Base-by-base conservation (phyloP, 1,140 invertebrate genomes). In the Drosophila kurseongensis region DNA sequence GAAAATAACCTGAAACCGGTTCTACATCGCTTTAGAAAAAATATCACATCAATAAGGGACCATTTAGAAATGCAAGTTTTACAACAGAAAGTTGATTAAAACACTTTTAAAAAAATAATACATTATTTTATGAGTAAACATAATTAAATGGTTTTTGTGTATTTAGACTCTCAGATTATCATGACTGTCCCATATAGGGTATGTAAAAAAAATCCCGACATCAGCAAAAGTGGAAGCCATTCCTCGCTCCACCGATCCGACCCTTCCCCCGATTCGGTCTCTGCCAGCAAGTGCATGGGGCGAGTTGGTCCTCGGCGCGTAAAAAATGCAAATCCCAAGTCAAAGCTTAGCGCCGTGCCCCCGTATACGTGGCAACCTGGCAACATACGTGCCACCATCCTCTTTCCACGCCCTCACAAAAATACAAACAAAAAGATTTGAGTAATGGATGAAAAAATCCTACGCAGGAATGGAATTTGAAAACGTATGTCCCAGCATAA, bases 241-340 rank as follows among this genome's bases (percentile, higher is more conserved):
- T 48, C 45, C 75, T 45, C 42, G 62, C 42, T 38, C 35, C 62
- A 29, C 52, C 44, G 36, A 18, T 23, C 18, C 42, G n/a, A 9
- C 14, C 32, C 29, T 14, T 36, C 32, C 32, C 42, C 4, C 36
- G 9, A 45, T 16, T n/a, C n/a, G 5, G 13, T 8, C n/a, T 13
- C 45, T 14, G 38, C n/a, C 35, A 5, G 12, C 38, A 38, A 13
- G 35, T 29, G 66, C 16, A 27, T 16, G 59, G 23, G 45, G 44
- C 16, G 62, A 36, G 72, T 55, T 52, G 66, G 71, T 73, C 63
- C 71, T 62, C 68, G 60, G 67, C 83, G 76, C 80, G 79, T 88
- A 88, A 88, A 89, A 88, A 88, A 88, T 88, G 84, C 84, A 88
- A 88, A 88, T 88, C 84, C 84, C 84, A 84, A 89, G 84, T 88